Evolutionary conservation across 2,797 vertebrate species (phyloP).

Genomic region (Diglossa cyanea): DNA sequence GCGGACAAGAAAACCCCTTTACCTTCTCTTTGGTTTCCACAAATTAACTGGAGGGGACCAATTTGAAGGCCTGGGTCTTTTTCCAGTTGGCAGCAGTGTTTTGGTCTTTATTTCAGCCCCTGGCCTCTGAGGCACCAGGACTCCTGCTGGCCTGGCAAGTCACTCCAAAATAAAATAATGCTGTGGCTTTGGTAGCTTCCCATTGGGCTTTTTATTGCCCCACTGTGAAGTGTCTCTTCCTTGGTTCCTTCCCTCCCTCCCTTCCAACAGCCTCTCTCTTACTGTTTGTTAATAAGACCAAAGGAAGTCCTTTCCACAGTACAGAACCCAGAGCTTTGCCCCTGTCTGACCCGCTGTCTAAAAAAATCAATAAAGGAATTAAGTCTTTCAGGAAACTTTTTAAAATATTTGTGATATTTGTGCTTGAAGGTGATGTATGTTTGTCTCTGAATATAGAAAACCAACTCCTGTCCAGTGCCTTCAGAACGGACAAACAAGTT

Average conservation of each 20-base stretch:
- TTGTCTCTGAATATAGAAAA: neutral
- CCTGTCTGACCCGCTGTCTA: neutral
- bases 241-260: too few relatives aligned
- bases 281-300: neutral
- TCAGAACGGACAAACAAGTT: conserved; percentile 13
- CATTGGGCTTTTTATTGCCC: neutral
- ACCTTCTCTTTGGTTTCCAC: neutral
- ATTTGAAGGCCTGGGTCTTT: neutral
- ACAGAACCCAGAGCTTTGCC: neutral
- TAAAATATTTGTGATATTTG: neutral
- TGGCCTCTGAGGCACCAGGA: neutral
- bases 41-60: neutral
- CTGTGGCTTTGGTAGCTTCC: neutral
- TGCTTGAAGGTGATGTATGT: neutral
- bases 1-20: neutral
- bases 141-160: neutral
- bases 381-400: neutral
- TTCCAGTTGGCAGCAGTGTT: neutral
- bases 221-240: neutral
- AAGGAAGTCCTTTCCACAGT: neutral
- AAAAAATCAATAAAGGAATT: neutral
- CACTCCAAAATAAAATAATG: neutral
- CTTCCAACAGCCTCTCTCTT: neutral
- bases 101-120: neutral
- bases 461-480: neutral